Percentiles rank a stretch among this genome's conserved stretches.
Conservation (phyloP, 2,113 vertebrate genomes). For the Tonatia bakeri region DNA sequence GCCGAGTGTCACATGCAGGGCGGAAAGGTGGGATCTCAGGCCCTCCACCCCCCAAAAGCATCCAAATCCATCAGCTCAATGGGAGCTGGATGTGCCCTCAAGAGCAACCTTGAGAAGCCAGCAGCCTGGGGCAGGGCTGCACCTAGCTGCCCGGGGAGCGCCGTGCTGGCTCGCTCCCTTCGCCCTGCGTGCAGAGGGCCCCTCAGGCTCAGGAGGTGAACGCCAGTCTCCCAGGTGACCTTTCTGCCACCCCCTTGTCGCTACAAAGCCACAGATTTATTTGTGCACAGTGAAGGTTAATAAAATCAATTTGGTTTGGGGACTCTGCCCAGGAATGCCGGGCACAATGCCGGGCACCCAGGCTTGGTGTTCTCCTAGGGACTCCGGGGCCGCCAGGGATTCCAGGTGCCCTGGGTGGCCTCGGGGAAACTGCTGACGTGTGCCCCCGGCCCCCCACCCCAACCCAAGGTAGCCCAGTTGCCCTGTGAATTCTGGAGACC, state of each 20-base stretch:
- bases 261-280: accelerated
- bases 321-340: accelerated
- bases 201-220: accelerated
- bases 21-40: too few relatives aligned
- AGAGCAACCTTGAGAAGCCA: neutral
- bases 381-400: accelerated
- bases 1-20: neutral
- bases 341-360: accelerated
- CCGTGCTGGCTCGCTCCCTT: neutral
- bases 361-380: too few relatives aligned
- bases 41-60: neutral
- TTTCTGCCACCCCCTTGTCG: accelerated
- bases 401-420: neutral
- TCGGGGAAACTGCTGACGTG: accelerated
- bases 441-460: neutral
- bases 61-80: neutral
- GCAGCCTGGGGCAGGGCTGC: neutral
- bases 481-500: conserved; percentile 8
- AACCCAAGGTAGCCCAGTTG: neutral
- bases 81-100: neutral
- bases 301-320: too few relatives aligned
- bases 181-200: neutral
- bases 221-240: accelerated
- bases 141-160: neutral
- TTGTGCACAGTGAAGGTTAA: neutral